Evolutionary conservation across 2,113 vertebrate genomes (phyloP).

Genomic region (Pipa parva): DNA sequence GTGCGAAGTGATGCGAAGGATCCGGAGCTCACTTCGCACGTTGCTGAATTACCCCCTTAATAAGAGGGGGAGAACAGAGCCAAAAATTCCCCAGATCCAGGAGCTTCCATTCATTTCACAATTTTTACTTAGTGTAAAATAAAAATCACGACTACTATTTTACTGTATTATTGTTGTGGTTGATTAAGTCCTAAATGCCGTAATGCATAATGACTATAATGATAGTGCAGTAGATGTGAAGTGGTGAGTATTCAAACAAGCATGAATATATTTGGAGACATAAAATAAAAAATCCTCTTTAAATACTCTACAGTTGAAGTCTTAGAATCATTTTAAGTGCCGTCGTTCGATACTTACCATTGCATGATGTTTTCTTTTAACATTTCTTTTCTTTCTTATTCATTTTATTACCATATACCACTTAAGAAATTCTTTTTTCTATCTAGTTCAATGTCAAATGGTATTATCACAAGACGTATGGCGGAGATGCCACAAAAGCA

Average conservation of each 20-base stretch:
- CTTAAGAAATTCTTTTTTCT: slow-evolving; percentile 46
- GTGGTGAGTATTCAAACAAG: not conserved
- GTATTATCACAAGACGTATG: slow-evolving; percentile 39
- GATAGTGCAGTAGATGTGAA: not conserved
- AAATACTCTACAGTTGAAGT: not conserved
- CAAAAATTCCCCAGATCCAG: no score
- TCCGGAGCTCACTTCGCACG: no score
- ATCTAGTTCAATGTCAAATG: slow-evolving; percentile 48
- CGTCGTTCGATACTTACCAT: not conserved
- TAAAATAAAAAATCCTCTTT: not conserved
- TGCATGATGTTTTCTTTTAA: slow-evolving; percentile 5
- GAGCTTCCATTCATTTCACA: no score
- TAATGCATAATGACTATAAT: slow-evolving; percentile 1
- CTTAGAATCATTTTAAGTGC: not conserved
- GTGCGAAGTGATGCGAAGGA: no score
- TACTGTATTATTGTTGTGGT: not conserved
- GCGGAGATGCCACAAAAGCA: slow-evolving; percentile 46
- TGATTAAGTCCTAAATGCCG: slow-evolving; percentile 6
- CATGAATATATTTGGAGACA: not conserved
- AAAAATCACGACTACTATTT: no score
- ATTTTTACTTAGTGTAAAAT: no score
- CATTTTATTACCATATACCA: slow-evolving; percentile 46
- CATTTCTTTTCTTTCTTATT: slow-evolving; percentile 38
- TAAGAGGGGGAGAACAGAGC: no score
- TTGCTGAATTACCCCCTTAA: no score